phyloP scores from a whole-genome alignment of 1,140 invertebrate species.

The Drosophila suzukii region DNA sequence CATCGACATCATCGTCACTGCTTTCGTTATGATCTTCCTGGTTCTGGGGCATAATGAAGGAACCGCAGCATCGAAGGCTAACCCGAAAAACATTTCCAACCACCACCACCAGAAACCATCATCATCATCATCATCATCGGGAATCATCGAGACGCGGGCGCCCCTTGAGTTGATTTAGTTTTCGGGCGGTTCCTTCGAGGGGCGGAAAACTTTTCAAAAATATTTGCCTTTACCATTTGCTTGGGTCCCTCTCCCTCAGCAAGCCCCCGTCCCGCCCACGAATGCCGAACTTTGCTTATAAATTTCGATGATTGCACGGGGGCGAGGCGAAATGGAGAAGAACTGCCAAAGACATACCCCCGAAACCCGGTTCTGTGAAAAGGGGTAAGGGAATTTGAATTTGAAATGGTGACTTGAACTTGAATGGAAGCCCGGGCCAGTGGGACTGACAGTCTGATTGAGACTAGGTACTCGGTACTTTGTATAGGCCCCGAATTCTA shows the following conservation, averaged over 20 bases:
- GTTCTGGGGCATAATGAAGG: constrained; percentile 34
- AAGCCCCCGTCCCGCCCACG: background rate
- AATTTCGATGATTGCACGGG: constrained; percentile 72
- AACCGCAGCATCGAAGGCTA: constrained; percentile 39
- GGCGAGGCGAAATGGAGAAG: constrained; percentile 19
- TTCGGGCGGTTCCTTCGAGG: constrained; percentile 2
- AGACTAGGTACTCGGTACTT: constrained; percentile 1
- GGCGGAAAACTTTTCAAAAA: constrained; percentile 53
- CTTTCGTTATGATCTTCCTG: constrained; percentile 7
- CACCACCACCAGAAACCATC: background rate
- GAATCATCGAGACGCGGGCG: constrained; percentile 38
- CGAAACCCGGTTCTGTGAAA: background rate
- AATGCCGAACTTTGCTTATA: constrained; percentile 70
- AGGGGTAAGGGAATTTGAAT: constrained; percentile 21
- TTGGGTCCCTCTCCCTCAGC: background rate
- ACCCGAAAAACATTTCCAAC: constrained; percentile 32
- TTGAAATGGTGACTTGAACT: constrained; percentile 34
- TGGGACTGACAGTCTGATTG: constrained; percentile 17
- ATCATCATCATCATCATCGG: constrained; percentile 27
- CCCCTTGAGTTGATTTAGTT: constrained; percentile 74
- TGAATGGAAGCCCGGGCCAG: constrained; percentile 23
- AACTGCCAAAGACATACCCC: constrained; percentile 37
- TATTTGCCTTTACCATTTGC: constrained; percentile 68
- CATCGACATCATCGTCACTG: background rate
- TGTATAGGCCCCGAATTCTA: constrained; percentile 17